Evolutionary conservation across 2,888 invertebrate genomes (phyloP).

Genomic region (Lasioglossum morio): DNA sequence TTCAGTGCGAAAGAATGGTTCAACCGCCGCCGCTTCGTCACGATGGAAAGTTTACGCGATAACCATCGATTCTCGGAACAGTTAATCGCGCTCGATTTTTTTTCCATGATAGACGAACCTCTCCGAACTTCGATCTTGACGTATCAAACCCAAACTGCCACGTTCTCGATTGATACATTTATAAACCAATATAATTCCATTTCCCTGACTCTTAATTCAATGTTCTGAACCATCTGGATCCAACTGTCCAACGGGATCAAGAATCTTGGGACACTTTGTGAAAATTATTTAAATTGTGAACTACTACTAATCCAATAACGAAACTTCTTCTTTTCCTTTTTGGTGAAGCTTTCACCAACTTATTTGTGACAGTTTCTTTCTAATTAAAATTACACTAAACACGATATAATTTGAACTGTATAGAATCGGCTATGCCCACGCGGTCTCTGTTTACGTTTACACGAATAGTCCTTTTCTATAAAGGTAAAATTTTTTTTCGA

Average conservation of each 20-base stretch:
- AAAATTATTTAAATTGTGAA: too few relatives aligned
- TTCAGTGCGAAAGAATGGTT: constrained; percentile 19
- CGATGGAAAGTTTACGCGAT: constrained; percentile 36
- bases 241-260: not conserved
- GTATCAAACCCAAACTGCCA: not conserved
- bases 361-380: too few relatives aligned
- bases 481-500: too few relatives aligned
- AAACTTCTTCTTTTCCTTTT: too few relatives aligned
- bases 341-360: too few relatives aligned
- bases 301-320: too few relatives aligned
- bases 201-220: not conserved
- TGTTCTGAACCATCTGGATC: not conserved
- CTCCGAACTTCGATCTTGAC: not conserved
- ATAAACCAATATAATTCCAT: too few relatives aligned
- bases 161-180: not conserved
- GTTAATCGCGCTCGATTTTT: not conserved
- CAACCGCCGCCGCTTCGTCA: constrained; percentile 12
- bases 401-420: too few relatives aligned
- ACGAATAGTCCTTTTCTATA: too few relatives aligned
- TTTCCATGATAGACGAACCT: not conserved
- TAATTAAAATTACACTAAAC: too few relatives aligned
- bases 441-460: too few relatives aligned
- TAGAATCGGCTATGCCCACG: too few relatives aligned
- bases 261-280: not conserved
- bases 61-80: not conserved